These are phyloP conservation scores for Myotis vivesi DNA, from an alignment of 2,797 vertebrate species.

Conservation along the genomic window DNA sequence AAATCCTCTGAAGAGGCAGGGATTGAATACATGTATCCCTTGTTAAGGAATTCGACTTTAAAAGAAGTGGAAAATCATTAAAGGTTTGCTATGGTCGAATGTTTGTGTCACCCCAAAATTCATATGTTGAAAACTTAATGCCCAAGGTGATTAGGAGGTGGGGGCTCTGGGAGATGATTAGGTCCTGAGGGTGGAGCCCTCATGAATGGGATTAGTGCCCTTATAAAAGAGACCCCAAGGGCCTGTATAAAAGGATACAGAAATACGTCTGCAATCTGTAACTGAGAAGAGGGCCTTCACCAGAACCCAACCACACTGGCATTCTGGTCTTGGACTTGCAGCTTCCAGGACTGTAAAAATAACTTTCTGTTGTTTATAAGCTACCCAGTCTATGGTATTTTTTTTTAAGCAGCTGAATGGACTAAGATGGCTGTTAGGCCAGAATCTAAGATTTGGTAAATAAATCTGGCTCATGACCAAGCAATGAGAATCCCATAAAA, in stretches of 20 bases:
- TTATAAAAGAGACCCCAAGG: background rate
- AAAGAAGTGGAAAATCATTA: conserved; percentile 3
- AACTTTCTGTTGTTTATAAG: background rate
- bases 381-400: background rate
- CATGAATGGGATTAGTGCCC: background rate
- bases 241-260: background rate
- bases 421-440: background rate
- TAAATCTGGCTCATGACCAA: background rate
- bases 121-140: background rate
- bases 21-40: background rate
- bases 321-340: background rate
- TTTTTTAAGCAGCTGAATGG: background rate
- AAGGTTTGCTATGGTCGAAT: background rate
- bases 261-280: background rate
- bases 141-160: background rate
- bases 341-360: background rate
- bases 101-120: background rate
- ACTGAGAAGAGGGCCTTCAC: background rate
- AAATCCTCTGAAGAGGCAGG: background rate
- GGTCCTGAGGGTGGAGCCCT: background rate
- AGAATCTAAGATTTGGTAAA: conserved; percentile 20
- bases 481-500: background rate
- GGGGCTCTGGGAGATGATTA: background rate
- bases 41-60: conserved; percentile 13
- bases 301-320: background rate